Conservation (phyloP, 2,797 vertebrate genomes). For the Scomberomorus guttatus region DNA sequence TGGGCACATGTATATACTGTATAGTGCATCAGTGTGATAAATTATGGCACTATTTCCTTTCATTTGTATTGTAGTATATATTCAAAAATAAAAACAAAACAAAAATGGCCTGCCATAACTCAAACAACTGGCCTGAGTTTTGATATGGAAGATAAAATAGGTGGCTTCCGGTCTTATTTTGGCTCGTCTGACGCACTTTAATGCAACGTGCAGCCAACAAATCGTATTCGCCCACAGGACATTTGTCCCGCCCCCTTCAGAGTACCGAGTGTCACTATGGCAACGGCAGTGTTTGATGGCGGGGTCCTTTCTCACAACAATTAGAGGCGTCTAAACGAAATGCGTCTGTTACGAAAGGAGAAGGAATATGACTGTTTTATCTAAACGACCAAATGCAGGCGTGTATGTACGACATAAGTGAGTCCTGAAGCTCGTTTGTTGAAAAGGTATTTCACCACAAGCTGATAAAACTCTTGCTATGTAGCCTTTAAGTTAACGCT, state of each 20-base stretch:
- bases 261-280: slow-evolving; percentile 21
- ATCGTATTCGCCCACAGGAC: not conserved
- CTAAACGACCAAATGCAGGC: not conserved
- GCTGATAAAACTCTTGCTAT: not conserved
- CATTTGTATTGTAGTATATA: not conserved
- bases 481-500: not conserved
- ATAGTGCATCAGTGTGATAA: not conserved
- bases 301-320: not conserved
- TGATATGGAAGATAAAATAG: slow-evolving; percentile 43
- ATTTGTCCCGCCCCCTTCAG: slow-evolving; percentile 35
- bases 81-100: not conserved
- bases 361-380: not conserved
- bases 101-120: rapidly evolving
- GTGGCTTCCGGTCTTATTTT: not conserved
- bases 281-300: slow-evolving; percentile 55
- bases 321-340: not conserved
- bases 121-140: rapidly evolving
- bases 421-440: not conserved
- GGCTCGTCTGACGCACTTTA: rapidly evolving
- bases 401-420: not conserved
- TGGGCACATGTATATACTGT: rapidly evolving
- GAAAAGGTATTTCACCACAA: not conserved
- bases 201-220: not conserved
- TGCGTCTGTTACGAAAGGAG: not conserved
- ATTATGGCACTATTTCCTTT: not conserved